A percentile compares a stretch with the other conserved stretches of the same genome.
These are phyloP conservation scores for Tragulus kanchil DNA, from an alignment of 2,113 vertebrate genomes.

Conservation along the genomic window DNA sequence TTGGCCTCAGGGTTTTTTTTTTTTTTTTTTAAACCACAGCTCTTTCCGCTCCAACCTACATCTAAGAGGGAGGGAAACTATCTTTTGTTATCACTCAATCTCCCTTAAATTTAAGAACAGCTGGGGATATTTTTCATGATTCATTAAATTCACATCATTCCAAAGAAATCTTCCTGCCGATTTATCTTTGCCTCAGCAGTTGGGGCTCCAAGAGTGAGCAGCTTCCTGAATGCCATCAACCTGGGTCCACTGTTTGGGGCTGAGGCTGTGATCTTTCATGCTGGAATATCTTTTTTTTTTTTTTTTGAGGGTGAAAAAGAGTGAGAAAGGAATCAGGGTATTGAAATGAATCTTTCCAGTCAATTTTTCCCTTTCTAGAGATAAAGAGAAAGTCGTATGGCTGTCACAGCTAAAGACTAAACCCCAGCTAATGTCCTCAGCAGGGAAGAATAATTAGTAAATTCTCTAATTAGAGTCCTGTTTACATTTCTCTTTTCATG, in stretches of 20 bases:
- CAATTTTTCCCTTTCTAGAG: slow-evolving; percentile 85
- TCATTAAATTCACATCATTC: slow-evolving; percentile 92
- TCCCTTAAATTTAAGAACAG: slow-evolving; percentile 93
- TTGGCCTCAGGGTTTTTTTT: slow-evolving; percentile 86
- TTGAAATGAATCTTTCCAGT: slow-evolving; percentile 84
- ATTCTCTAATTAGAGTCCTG: slow-evolving; percentile 81
- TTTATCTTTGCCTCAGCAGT: slow-evolving; percentile 90
- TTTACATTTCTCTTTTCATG: slow-evolving; percentile 76
- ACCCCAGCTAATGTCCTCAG: slow-evolving; percentile 80
- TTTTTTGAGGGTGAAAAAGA: slow-evolving; percentile 85
- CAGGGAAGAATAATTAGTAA: slow-evolving; percentile 83
- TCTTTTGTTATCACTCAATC: slow-evolving; percentile 91
- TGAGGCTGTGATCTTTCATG: slow-evolving; percentile 84
- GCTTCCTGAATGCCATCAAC: slow-evolving; percentile 88
- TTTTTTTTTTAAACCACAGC: slow-evolving; percentile 75
- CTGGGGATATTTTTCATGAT: slow-evolving; percentile 92
- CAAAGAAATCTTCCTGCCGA: slow-evolving; percentile 91
- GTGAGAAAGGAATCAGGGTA: slow-evolving; percentile 76
- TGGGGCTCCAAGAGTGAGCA: slow-evolving; percentile 85
- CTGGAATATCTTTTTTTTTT: slow-evolving; percentile 86
- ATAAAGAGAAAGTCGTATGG: slow-evolving; percentile 84
- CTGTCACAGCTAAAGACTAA: slow-evolving; percentile 67
- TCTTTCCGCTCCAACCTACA: slow-evolving; percentile 89
- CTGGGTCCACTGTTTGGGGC: slow-evolving; percentile 86
- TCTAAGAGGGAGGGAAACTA: slow-evolving; percentile 90